Conservation (phyloP, 2,797 vertebrate species). For the Argya squamiceps region DNA sequence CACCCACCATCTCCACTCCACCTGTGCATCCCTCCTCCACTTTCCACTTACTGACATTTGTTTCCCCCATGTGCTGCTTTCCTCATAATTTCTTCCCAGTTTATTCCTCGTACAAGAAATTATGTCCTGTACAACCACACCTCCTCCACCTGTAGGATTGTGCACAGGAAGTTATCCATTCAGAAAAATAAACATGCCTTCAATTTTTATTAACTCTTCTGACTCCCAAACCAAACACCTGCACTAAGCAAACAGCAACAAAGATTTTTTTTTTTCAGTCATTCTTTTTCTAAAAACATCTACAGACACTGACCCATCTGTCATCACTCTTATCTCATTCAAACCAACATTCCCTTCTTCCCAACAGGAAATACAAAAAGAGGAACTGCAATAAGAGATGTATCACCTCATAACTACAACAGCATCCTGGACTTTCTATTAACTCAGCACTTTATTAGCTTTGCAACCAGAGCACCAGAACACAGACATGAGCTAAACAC, state of each 20-base stretch:
- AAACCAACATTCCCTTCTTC: background rate
- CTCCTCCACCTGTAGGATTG: fast-evolving
- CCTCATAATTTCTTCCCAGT: background rate
- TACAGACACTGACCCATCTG: background rate
- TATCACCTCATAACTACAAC: background rate
- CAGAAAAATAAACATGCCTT: background rate
- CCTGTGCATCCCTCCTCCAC: background rate
- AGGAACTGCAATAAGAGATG: background rate
- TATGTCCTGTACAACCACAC: background rate
- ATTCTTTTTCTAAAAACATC: background rate
- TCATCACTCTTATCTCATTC: background rate
- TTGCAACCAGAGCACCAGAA: background rate
- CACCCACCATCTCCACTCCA: background rate
- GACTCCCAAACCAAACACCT: background rate
- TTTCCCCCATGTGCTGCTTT: background rate
- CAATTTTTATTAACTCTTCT: background rate
- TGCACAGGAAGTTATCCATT: background rate
- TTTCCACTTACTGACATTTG: background rate
- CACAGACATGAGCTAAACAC: background rate
- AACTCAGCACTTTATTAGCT: background rate
- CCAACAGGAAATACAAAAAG: background rate
- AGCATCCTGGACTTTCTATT: background rate
- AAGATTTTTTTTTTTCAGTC: background rate
- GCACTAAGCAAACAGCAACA: background rate
- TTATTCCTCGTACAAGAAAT: background rate